A percentile compares a stretch with the other conserved stretches of the same genome.
phyloP scores from a whole-genome alignment of 2,888 invertebrate species.

The Bembecia ichneumoniformis region DNA sequence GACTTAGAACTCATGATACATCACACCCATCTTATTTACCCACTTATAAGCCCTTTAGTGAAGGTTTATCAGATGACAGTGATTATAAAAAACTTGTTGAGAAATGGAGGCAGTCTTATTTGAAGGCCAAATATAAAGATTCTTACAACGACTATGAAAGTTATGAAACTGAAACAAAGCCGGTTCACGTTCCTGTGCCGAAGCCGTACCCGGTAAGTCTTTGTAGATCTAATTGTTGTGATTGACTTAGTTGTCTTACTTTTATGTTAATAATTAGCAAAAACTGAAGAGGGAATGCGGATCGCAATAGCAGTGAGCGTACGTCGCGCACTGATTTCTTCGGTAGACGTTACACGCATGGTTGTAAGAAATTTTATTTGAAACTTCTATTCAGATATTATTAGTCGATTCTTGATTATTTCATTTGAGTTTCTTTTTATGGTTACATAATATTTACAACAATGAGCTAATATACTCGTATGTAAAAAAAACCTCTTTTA shows the following conservation, averaged over 20 bases:
- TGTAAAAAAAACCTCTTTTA: too few species aligned
- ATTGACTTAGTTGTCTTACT: constrained; percentile 8
- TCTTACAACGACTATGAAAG: constrained; percentile 26
- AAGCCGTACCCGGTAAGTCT: constrained; percentile 61
- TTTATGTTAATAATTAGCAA: constrained; percentile 42
- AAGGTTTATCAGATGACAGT: constrained; percentile 33
- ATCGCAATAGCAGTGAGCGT: constrained; percentile 50
- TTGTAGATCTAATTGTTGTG: constrained; percentile 9
- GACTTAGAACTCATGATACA: constrained; percentile 54
- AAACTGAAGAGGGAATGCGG: constrained; percentile 58
- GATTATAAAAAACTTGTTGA: constrained; percentile 54
- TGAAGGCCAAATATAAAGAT: constrained; percentile 53
- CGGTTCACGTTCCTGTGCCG: constrained; percentile 49
- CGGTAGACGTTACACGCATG: constrained; percentile 13
- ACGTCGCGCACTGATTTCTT: constrained; percentile 67
- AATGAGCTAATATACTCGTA: too few species aligned
- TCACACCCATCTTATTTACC: constrained; percentile 50
- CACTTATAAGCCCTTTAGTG: constrained; percentile 33
- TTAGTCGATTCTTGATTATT: too few species aligned
- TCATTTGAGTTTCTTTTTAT: too few species aligned
- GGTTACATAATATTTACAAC: too few species aligned
- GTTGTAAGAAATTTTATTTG: too few species aligned
- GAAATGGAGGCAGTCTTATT: constrained; percentile 58
- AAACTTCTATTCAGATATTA: too few species aligned
- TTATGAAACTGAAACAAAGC: constrained; percentile 47